A percentile compares a stretch with the other conserved stretches of the same genome.
Evolutionary conservation across 2,888 invertebrate genomes (phyloP).

Genomic region (Hedya salicella): DNA sequence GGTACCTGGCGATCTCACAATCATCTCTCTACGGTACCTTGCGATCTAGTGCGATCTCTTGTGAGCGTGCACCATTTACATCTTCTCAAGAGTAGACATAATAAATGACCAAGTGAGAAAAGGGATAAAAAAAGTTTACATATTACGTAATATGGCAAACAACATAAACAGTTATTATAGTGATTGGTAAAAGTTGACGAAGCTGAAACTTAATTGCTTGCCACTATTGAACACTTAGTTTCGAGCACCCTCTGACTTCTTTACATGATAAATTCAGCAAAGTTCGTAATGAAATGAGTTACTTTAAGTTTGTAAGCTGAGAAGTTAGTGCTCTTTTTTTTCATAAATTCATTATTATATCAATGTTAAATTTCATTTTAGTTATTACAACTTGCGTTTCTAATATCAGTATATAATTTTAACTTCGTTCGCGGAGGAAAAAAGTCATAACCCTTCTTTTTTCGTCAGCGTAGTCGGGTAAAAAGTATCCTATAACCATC

Average conservation of each 20-base stretch:
- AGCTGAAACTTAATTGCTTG: slow-evolving; percentile 8
- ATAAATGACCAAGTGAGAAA: too few species aligned
- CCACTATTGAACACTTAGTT: slow-evolving; percentile 16
- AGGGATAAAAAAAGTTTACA: too few species aligned
- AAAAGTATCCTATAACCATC: too few species aligned
- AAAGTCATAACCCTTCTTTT: too few species aligned
- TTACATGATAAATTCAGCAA: slow-evolving; percentile 20
- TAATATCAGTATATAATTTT: not conserved
- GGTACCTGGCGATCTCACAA: too few species aligned
- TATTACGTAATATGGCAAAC: not conserved
- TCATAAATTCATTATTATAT: slow-evolving; percentile 3
- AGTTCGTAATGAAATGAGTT: slow-evolving; percentile 23
- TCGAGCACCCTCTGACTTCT: slow-evolving; percentile 9
- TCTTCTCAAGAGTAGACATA: too few species aligned
- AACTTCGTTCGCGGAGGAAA: too few species aligned
- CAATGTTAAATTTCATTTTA: not conserved
- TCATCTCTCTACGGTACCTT: too few species aligned
- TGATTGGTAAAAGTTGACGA: slow-evolving; percentile 3
- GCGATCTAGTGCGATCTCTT: too few species aligned
- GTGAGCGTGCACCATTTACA: too few species aligned
- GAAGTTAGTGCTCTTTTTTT: not conserved
- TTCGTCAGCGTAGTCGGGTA: too few species aligned
- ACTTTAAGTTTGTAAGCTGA: slow-evolving; percentile 5
- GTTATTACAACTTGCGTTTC: not conserved
- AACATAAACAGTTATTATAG: not conserved